Conservation (phyloP, 2,113 vertebrate genomes). For the Ictidomys tridecemlineatus region DNA sequence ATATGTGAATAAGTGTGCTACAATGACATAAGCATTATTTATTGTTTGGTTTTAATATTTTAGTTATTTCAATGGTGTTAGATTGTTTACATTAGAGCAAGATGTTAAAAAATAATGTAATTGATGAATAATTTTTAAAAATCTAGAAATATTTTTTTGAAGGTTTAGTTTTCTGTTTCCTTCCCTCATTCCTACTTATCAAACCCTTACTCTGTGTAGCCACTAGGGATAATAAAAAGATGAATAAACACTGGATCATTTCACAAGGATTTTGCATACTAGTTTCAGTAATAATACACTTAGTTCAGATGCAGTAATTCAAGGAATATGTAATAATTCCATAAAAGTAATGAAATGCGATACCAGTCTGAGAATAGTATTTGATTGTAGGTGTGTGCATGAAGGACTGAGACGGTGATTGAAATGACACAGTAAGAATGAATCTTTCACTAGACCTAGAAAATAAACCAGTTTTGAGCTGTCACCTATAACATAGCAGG, state of each 20-base stretch:
- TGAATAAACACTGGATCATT: conserved; percentile 16
- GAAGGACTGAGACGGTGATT: background rate
- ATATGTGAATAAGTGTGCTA: background rate
- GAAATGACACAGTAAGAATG: conserved; percentile 33
- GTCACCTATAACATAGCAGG: background rate
- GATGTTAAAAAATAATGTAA: background rate
- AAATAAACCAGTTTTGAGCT: conserved; percentile 40
- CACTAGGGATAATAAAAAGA: background rate
- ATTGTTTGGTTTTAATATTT: background rate
- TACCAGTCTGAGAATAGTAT: background rate
- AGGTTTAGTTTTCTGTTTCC: background rate
- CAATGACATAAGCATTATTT: background rate
- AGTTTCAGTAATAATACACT: conserved; percentile 29
- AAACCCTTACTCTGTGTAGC: background rate
- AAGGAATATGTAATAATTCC: conserved; percentile 51
- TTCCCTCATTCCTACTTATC: conserved; percentile 34
- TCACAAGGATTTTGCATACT: conserved; percentile 19
- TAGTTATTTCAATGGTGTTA: background rate
- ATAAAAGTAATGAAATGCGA: conserved; percentile 18
- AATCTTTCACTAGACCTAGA: background rate
- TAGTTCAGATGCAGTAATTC: conserved; percentile 56
- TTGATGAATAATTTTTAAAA: background rate
- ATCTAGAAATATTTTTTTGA: background rate
- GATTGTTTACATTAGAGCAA: background rate
- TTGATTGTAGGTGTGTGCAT: background rate